Percentiles rank a stretch among this genome's conserved stretches.
Evolutionary conservation across 2,888 invertebrate species (phyloP).

Genomic region (Agrochola lychnidis): DNA sequence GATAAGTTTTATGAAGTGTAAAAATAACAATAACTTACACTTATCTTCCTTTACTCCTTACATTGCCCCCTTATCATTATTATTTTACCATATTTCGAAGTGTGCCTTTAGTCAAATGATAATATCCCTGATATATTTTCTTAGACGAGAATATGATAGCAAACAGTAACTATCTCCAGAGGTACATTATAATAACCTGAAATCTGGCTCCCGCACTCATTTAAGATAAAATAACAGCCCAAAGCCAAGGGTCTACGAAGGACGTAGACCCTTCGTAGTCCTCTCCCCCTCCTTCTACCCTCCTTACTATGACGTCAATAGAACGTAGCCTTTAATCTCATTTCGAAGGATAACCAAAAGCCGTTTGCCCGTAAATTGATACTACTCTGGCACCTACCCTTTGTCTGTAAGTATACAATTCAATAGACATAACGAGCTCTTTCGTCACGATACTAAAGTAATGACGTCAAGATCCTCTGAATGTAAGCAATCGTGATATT

Average conservation of each 20-base stretch:
- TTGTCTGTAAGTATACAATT: slow-evolving; percentile 32
- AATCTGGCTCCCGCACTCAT: background rate
- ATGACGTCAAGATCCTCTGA: slow-evolving; percentile 15
- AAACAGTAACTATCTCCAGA: background rate
- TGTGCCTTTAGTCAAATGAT: background rate
- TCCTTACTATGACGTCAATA: slow-evolving; percentile 66
- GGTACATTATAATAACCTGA: background rate
- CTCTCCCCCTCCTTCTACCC: background rate
- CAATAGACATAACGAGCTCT: slow-evolving; percentile 15
- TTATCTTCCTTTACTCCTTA: slow-evolving; percentile 31
- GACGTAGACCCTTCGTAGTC: slow-evolving; percentile 20
- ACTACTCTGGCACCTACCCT: slow-evolving; percentile 19
- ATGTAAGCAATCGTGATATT: slow-evolving; percentile 12
- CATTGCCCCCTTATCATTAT: slow-evolving; percentile 12
- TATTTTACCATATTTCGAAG: slow-evolving; percentile 2
- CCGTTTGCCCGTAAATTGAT: slow-evolving; percentile 42
- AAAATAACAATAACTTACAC: slow-evolving; percentile 34
- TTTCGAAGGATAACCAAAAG: slow-evolving; percentile 64
- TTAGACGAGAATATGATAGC: background rate
- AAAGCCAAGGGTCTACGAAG: too few species aligned
- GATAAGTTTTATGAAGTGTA: slow-evolving; percentile 36
- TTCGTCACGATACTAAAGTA: slow-evolving; percentile 1
- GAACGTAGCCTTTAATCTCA: slow-evolving; percentile 64
- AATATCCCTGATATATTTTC: background rate
- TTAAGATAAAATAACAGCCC: slow-evolving; percentile 22